These are phyloP conservation scores for Pristis pectinata DNA, from an alignment of 2,797 vertebrate species.

Conservation along the genomic window DNA sequence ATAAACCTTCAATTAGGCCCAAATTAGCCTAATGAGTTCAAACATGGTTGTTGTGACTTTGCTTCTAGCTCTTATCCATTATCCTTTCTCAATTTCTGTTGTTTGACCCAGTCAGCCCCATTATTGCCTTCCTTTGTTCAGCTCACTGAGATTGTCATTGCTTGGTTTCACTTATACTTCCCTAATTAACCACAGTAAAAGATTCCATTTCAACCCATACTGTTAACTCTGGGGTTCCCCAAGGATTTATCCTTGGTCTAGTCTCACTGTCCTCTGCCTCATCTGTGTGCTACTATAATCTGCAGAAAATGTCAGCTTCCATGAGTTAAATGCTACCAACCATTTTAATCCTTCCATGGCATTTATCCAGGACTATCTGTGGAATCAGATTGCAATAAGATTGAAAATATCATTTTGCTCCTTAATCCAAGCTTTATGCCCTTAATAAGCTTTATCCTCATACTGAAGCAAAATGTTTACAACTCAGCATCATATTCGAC, in stretches of 20 bases:
- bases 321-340: neutral
- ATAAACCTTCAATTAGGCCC: neutral
- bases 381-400: neutral
- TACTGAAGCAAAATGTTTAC: neutral
- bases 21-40: neutral
- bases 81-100: neutral
- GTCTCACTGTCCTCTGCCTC: neutral
- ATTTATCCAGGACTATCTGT: neutral
- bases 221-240: neutral
- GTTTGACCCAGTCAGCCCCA: neutral
- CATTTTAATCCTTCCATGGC: neutral
- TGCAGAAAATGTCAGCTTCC: neutral
- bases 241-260: neutral
- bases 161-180: neutral
- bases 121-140: neutral
- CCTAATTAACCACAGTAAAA: neutral
- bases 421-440: neutral
- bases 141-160: no score
- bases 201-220: neutral
- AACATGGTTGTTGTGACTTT: no score
- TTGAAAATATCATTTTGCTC: neutral
- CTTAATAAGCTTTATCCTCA: neutral
- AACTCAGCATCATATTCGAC: neutral
- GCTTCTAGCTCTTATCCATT: no score
- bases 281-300: neutral